These are phyloP conservation scores for Conistra vaccinii DNA, from an alignment of 2,888 invertebrate genomes.

Conservation along the genomic window DNA sequence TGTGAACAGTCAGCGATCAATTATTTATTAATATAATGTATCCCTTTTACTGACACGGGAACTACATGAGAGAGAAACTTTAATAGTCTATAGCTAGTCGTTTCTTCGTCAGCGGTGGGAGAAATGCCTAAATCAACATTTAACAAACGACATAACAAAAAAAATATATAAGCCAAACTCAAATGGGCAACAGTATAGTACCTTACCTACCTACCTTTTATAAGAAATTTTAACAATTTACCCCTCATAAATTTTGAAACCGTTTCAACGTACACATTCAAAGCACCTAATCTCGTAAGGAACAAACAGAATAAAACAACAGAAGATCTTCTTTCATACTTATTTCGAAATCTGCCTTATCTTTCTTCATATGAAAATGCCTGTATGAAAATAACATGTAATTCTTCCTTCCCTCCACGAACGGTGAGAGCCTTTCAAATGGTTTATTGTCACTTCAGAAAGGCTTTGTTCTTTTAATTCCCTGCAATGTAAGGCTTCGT, in stretches of 20 bases:
- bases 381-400: slow-evolving; percentile 45
- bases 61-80: too few relatives aligned
- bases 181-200: neutral
- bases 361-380: slow-evolving; percentile 7
- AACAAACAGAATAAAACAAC: slow-evolving; percentile 31
- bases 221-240: neutral
- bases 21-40: too few relatives aligned
- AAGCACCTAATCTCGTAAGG: slow-evolving; percentile 12
- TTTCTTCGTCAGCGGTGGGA: too few relatives aligned
- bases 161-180: neutral
- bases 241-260: slow-evolving; percentile 15
- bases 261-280: slow-evolving; percentile 22
- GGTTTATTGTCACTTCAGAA: slow-evolving; percentile 71
- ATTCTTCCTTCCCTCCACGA: slow-evolving; percentile 42
- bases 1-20: too few relatives aligned
- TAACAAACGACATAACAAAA: too few relatives aligned
- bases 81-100: too few relatives aligned
- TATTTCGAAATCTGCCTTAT: slow-evolving; percentile 1
- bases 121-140: too few relatives aligned
- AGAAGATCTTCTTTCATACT: neutral
- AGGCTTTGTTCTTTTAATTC: slow-evolving; percentile 76
- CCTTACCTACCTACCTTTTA: neutral
- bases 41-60: too few relatives aligned
- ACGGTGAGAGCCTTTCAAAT: slow-evolving; percentile 52
- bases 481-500: slow-evolving; percentile 80